A percentile compares a stretch with the other conserved stretches of the same genome.
Conservation (phyloP, 1,140 invertebrate genomes). For the Sitodiplosis mosellana region DNA sequence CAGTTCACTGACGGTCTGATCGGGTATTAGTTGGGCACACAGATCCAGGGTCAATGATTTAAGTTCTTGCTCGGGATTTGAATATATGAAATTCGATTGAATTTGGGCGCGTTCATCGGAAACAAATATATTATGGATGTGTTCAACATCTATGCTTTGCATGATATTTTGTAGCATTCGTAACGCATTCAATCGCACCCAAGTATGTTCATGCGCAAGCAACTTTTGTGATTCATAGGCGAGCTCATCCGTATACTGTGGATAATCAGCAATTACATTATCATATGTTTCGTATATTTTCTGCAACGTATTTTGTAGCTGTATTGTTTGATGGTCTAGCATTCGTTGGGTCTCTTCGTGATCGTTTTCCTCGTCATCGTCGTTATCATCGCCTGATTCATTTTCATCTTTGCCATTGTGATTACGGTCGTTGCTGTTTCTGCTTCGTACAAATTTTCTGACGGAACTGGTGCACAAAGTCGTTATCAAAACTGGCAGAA, state of each 20-base stretch:
- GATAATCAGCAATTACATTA: slow-evolving; percentile 24
- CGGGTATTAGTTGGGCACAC: slow-evolving; percentile 48
- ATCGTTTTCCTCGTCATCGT: background rate
- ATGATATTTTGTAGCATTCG: slow-evolving; percentile 59
- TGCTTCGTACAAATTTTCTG: slow-evolving; percentile 5
- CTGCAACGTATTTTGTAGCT: slow-evolving; percentile 32
- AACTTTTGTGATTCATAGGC: slow-evolving; percentile 54
- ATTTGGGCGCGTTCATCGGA: background rate
- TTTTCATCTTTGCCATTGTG: slow-evolving; percentile 16
- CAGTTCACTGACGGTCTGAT: slow-evolving; percentile 33
- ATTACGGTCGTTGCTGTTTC: slow-evolving; percentile 1
- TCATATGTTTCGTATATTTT: slow-evolving; percentile 30
- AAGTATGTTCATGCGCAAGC: slow-evolving; percentile 34
- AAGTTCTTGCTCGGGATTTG: slow-evolving; percentile 35
- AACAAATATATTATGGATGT: slow-evolving; percentile 9
- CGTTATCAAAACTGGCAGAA: slow-evolving; percentile 37
- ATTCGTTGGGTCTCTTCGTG: slow-evolving; percentile 24
- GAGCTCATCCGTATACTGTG: slow-evolving; percentile 33
- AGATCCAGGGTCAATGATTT: slow-evolving; percentile 51
- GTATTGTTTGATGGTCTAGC: slow-evolving; percentile 33
- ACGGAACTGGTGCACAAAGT: slow-evolving; percentile 15
- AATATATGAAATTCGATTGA: slow-evolving; percentile 34
- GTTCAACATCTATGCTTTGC: slow-evolving; percentile 24
- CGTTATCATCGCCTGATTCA: slow-evolving; percentile 9
- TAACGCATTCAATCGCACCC: slow-evolving; percentile 51